These are phyloP conservation scores for Chaetura pelagica DNA, from an alignment of 2,113 vertebrate species.

Conservation along the genomic window DNA sequence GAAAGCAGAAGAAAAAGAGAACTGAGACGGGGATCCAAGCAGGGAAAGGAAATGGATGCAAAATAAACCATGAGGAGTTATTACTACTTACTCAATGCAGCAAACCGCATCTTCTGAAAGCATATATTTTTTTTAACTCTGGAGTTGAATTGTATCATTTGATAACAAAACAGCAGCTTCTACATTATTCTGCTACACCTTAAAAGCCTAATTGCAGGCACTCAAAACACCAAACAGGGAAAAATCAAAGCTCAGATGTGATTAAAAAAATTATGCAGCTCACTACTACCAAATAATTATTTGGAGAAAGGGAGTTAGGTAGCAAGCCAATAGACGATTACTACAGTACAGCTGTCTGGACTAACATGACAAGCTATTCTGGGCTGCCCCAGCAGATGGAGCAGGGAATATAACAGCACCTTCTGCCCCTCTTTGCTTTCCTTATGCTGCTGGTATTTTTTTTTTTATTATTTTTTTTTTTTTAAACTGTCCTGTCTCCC, in stretches of 20 bases:
- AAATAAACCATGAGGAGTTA: not conserved
- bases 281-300: not conserved
- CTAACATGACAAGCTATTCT: not conserved
- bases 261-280: not conserved
- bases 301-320: not conserved
- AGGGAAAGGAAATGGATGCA: not conserved
- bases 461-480: fast-evolving
- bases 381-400: conserved; percentile 27
- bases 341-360: not conserved
- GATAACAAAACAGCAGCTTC: not conserved
- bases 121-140: not conserved
- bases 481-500: fast-evolving
- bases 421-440: not conserved
- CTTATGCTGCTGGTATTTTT: not conserved
- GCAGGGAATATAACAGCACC: not conserved
- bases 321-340: not conserved
- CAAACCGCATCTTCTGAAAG: not conserved
- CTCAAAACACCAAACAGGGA: not conserved
- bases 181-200: not conserved
- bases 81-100: not conserved
- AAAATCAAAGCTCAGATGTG: not conserved
- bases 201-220: not conserved
- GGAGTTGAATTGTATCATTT: fast-evolving
- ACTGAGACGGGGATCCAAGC: not conserved
- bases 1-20: not conserved